These are phyloP conservation scores for Maniola jurtina DNA, from an alignment of 1,140 invertebrate genomes.

Conservation along the genomic window DNA sequence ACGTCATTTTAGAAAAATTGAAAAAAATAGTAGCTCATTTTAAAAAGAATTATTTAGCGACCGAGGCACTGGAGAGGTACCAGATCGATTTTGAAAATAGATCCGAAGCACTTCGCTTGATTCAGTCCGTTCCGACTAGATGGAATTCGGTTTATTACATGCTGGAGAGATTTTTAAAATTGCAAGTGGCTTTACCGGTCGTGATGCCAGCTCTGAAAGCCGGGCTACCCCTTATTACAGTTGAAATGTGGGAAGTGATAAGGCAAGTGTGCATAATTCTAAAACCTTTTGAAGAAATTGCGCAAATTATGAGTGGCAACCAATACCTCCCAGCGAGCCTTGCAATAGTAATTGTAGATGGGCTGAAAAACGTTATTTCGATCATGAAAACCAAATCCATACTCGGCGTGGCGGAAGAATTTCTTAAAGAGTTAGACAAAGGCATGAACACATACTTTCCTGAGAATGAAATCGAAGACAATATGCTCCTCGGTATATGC, in stretches of 20 bases:
- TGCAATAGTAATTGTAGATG: conserved; percentile 23
- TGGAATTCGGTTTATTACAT: conserved; percentile 26
- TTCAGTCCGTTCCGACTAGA: conserved; percentile 23
- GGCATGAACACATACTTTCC: conserved; percentile 15
- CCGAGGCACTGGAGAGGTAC: conserved; percentile 19
- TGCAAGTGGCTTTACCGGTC: conserved; percentile 13
- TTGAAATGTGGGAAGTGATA: conserved; percentile 27
- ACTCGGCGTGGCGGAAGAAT: conserved; percentile 12
- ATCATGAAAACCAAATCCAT: conserved; percentile 22
- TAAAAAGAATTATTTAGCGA: conserved; percentile 6
- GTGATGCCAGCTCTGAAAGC: conserved; percentile 18
- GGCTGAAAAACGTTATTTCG: conserved; percentile 22
- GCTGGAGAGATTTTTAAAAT: conserved; percentile 21
- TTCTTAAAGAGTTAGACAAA: conserved; percentile 3
- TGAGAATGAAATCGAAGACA: conserved; percentile 19
- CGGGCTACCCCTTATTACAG: conserved; percentile 22
- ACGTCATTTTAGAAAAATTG: conserved; percentile 6
- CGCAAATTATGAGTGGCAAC: conserved; percentile 17
- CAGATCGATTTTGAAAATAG: conserved; percentile 15
- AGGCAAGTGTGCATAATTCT: conserved; percentile 27
- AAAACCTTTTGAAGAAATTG: conserved; percentile 32
- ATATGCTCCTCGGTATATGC: conserved; percentile 23
- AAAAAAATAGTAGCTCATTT: conserved; percentile 19
- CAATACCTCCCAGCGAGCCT: conserved; percentile 17
- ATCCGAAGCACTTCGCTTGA: not conserved